These are phyloP conservation scores for Chlorospingus semifuscus DNA, from an alignment of 2,797 vertebrate genomes.

Conservation along the genomic window DNA sequence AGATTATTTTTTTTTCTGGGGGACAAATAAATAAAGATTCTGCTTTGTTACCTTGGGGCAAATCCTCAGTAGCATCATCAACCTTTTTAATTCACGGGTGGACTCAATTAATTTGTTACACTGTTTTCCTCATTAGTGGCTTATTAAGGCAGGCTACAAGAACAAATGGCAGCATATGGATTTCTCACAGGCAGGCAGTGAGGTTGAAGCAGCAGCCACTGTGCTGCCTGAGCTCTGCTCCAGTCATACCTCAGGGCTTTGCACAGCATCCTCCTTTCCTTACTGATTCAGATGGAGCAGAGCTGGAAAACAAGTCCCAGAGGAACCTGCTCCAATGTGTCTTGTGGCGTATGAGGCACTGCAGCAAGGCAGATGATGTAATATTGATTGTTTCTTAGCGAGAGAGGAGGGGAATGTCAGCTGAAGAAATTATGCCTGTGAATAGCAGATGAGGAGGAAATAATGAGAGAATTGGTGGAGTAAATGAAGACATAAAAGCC, in stretches of 20 bases:
- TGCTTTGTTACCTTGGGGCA: background rate
- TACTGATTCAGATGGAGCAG: slow-evolving; percentile 6
- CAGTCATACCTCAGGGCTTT: slow-evolving; percentile 34
- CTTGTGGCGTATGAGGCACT: slow-evolving; percentile 58
- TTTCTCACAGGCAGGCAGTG: background rate
- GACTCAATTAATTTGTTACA: slow-evolving; percentile 24
- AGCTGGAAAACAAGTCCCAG: slow-evolving; percentile 65
- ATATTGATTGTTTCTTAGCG: slow-evolving; percentile 70
- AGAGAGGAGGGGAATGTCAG: slow-evolving; percentile 65
- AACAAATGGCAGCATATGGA: slow-evolving; percentile 46
- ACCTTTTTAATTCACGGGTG: slow-evolving; percentile 7
- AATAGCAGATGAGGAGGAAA: slow-evolving; percentile 68
- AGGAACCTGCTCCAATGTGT: slow-evolving; percentile 56
- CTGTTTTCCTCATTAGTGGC: background rate
- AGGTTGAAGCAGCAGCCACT: background rate
- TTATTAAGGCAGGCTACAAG: slow-evolving; percentile 44
- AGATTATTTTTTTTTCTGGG: background rate
- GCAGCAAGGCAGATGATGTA: slow-evolving; percentile 67
- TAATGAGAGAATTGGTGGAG: slow-evolving; percentile 60
- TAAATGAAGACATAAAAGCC: slow-evolving; percentile 71
- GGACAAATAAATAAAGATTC: background rate
- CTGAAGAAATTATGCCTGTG: slow-evolving; percentile 63
- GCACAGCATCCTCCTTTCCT: slow-evolving; percentile 33
- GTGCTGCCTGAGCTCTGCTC: slow-evolving; percentile 11
- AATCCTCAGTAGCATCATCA: background rate